These are phyloP conservation scores for Leiothrix lutea DNA, from an alignment of 2,113 vertebrate species.

Conservation along the genomic window DNA sequence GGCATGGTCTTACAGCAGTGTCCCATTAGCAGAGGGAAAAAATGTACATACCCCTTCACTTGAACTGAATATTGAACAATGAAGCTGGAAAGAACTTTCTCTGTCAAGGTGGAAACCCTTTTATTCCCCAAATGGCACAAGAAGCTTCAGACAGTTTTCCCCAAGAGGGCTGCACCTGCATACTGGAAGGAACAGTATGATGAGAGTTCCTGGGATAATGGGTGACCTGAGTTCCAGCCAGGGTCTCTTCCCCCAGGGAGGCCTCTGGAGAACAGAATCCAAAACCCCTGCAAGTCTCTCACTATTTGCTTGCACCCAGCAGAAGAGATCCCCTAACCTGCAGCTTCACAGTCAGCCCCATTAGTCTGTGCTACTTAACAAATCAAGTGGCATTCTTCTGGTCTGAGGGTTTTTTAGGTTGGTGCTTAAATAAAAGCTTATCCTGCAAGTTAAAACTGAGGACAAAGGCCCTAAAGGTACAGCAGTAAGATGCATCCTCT, in stretches of 20 bases:
- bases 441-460: background rate
- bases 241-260: background rate
- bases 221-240: background rate
- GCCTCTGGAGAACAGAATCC: background rate
- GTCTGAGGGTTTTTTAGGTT: background rate
- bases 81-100: background rate
- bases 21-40: background rate
- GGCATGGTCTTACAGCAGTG: constrained; percentile 31
- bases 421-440: background rate
- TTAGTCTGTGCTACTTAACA: background rate
- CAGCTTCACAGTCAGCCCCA: background rate
- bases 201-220: background rate
- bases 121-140: constrained; percentile 23
- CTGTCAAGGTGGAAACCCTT: constrained; percentile 20
- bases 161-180: constrained; percentile 9
- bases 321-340: background rate
- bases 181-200: background rate
- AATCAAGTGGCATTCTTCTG: background rate
- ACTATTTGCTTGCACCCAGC: background rate
- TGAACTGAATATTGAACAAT: background rate
- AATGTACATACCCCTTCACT: background rate
- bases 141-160: constrained; percentile 15
- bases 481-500: background rate
- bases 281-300: background rate
- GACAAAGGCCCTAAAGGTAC: background rate